Evolutionary conservation across 2,888 invertebrate species (phyloP).

Genomic region (Dysmachus trigonus): DNA sequence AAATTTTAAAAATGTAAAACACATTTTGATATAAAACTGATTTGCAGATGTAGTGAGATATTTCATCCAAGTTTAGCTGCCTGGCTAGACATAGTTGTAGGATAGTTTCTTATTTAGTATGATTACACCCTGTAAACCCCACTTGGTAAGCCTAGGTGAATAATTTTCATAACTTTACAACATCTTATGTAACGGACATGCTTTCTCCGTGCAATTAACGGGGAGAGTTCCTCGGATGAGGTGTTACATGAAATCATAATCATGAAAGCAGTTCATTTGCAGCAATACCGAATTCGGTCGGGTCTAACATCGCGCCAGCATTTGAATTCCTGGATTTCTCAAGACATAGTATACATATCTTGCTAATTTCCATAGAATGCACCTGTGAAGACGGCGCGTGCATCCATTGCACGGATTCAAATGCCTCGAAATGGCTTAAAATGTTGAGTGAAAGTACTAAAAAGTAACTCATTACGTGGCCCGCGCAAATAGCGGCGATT

Average conservation of each 20-base stretch:
- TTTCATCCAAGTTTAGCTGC: not conserved
- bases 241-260: not conserved
- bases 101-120: not conserved
- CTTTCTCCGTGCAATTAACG: not conserved
- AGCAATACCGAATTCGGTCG: not conserved
- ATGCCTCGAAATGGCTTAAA: not conserved
- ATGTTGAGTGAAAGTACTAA: not conserved
- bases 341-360: not conserved
- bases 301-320: not conserved
- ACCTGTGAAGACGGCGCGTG: not conserved
- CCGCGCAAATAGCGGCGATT: not conserved
- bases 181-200: not conserved
- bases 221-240: not conserved
- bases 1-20: not conserved
- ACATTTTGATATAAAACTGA: not conserved
- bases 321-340: conserved; percentile 5
- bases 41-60: not conserved
- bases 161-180: not conserved
- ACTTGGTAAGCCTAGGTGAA: not conserved
- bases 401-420: not conserved
- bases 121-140: too few relatives aligned
- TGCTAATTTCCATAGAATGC: conserved; percentile 2
- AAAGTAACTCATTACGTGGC: conserved; percentile 1
- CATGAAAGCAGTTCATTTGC: not conserved
- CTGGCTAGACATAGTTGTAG: not conserved